phyloP scores from a whole-genome alignment of 2,888 invertebrate genomes.

The Philonicus albiceps region DNA sequence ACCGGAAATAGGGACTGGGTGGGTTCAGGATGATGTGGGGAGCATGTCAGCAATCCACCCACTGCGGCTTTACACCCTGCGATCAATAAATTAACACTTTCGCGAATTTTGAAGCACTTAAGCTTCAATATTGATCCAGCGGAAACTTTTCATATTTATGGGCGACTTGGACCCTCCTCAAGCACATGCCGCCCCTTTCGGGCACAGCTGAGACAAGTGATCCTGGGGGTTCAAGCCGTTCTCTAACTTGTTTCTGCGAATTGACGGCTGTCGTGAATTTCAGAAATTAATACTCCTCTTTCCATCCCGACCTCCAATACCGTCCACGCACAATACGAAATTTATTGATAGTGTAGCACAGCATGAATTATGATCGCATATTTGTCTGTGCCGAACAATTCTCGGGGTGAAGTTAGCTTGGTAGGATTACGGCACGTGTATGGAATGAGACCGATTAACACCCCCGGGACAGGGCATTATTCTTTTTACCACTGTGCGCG shows the following conservation, averaged over 20 bases:
- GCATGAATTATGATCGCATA: background rate
- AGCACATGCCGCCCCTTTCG: background rate
- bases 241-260: background rate
- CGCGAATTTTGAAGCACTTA: background rate
- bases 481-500: background rate
- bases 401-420: background rate
- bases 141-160: background rate
- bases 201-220: background rate
- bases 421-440: background rate
- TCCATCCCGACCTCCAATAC: no score
- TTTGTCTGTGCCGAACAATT: background rate
- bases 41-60: background rate
- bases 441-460: background rate
- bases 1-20: background rate
- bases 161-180: background rate
- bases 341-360: background rate
- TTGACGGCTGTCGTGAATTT: background rate
- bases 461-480: background rate
- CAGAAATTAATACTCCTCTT: background rate
- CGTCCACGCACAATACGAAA: background rate
- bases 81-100: background rate
- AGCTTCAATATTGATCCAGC: background rate
- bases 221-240: background rate
- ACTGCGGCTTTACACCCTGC: no score
- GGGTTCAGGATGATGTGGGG: background rate